phyloP scores from a whole-genome alignment of 2,888 invertebrate genomes.

The Drosophila testacea region DNA sequence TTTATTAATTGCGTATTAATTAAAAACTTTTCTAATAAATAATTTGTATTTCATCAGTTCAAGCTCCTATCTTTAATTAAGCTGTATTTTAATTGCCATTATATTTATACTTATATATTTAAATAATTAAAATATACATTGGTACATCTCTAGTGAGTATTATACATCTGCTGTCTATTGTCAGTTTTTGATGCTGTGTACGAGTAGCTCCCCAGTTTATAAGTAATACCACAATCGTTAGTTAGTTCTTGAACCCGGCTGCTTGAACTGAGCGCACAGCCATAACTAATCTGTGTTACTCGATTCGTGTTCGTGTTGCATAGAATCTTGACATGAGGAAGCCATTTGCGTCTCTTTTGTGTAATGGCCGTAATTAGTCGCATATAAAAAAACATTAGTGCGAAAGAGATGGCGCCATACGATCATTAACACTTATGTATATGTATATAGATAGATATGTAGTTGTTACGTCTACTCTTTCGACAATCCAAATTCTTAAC shows the following conservation, averaged over 20 bases:
- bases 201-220: slow-evolving; percentile 5
- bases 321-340: slow-evolving; percentile 55
- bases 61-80: too few species aligned
- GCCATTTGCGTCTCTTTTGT: slow-evolving; percentile 53
- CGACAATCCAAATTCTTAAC: not conserved
- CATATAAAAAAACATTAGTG: slow-evolving; percentile 29
- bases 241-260: slow-evolving; percentile 67
- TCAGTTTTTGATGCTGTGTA: slow-evolving; percentile 17
- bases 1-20: too few species aligned
- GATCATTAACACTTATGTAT: slow-evolving; percentile 35
- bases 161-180: slow-evolving; percentile 17
- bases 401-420: slow-evolving; percentile 29
- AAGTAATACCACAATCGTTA: slow-evolving; percentile 42
- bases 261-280: slow-evolving; percentile 47
- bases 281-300: slow-evolving; percentile 62
- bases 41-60: too few species aligned
- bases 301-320: slow-evolving; percentile 39
- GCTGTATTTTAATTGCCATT: too few species aligned
- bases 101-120: too few species aligned
- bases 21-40: too few species aligned
- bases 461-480: not conserved
- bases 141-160: slow-evolving; percentile 10
- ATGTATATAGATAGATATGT: not conserved
- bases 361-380: slow-evolving; percentile 59
- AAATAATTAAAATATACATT: not conserved